These are phyloP conservation scores for Pristiophorus japonicus DNA, from an alignment of 2,113 vertebrate species.

Conservation along the genomic window DNA sequence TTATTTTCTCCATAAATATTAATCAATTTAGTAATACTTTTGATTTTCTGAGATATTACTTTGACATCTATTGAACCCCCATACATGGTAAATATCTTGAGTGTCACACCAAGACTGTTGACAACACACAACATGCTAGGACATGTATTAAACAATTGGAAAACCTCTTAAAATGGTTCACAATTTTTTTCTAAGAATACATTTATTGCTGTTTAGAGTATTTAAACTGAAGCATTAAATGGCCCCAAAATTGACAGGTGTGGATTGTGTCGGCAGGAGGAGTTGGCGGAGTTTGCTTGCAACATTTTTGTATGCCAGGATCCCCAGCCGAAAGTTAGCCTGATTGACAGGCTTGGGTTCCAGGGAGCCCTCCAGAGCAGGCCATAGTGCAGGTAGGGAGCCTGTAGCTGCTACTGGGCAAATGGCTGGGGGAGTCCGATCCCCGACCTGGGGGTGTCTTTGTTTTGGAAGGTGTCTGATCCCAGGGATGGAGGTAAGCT, in stretches of 20 bases:
- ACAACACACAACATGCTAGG: background rate
- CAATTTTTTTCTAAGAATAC: background rate
- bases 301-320: background rate
- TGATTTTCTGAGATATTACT: background rate
- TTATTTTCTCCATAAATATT: background rate
- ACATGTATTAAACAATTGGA: background rate
- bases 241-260: background rate
- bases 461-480: background rate
- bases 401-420: background rate
- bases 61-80: background rate
- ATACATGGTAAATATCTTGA: background rate
- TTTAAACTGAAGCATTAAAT: background rate
- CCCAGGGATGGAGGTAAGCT: background rate
- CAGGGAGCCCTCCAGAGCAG: background rate
- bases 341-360: background rate
- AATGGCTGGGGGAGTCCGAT: too few species aligned
- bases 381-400: background rate
- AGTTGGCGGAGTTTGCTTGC: too few species aligned
- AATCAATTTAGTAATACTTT: background rate
- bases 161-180: background rate
- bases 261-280: background rate
- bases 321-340: background rate
- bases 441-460: too few species aligned
- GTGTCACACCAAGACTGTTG: background rate
- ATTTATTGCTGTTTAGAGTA: background rate